Evolutionary conservation across 1,140 invertebrate species (phyloP).

Genomic region (Popillia japonica): DNA sequence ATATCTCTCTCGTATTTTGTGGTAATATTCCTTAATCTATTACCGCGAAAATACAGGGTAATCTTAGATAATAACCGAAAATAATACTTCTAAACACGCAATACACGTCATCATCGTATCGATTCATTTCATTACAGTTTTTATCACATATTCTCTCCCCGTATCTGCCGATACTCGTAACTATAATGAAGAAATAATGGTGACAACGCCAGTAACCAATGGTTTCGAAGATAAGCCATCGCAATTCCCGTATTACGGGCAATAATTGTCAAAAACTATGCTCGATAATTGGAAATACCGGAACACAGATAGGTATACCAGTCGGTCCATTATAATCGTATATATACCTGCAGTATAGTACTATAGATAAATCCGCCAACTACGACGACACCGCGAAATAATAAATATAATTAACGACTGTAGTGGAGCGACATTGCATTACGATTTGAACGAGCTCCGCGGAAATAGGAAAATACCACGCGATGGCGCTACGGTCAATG

Average conservation of each 20-base stretch:
- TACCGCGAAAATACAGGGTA: too few species aligned
- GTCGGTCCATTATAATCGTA: not conserved
- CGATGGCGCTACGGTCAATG: slow-evolving; percentile 3
- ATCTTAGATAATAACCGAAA: too few species aligned
- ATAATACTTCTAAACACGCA: too few species aligned
- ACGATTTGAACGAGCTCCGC: not conserved
- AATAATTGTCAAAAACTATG: not conserved
- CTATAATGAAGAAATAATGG: not conserved
- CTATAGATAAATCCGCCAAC: not conserved
- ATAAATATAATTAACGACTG: slow-evolving; percentile 4
- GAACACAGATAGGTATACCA: not conserved
- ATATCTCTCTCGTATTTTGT: too few species aligned
- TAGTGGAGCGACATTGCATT: not conserved
- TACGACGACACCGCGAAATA: slow-evolving; percentile 3
- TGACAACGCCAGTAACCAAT: not conserved
- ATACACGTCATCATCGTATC: too few species aligned
- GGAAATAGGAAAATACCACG: not conserved
- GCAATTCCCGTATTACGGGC: not conserved
- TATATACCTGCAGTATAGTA: not conserved
- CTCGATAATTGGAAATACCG: slow-evolving; percentile 6
- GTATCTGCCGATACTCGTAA: not conserved
- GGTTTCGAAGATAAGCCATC: not conserved
- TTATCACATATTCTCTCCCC: not conserved
- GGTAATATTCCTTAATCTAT: too few species aligned
- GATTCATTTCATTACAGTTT: too few species aligned